Conservation (phyloP, 92 coral and sea anemone genomes). For the Porites lobata region DNA sequence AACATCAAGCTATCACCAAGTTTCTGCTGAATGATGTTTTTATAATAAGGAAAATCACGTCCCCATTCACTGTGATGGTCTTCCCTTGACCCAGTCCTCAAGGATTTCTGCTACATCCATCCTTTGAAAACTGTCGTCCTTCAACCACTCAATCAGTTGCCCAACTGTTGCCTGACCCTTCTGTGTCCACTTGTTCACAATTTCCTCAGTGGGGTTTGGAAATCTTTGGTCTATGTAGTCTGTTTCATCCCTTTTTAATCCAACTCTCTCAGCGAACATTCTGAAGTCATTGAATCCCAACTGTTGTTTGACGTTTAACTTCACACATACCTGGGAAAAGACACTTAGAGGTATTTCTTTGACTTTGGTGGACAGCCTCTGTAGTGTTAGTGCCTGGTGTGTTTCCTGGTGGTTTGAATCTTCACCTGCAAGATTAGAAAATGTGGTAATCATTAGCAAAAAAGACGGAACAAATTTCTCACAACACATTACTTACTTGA, state of each 20-base stretch:
- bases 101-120: constrained; percentile 41
- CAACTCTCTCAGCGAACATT: constrained; percentile 54
- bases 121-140: constrained; percentile 16
- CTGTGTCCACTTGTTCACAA: constrained; percentile 41
- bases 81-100: constrained; percentile 39
- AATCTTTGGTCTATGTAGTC: constrained; percentile 7
- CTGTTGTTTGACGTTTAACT: not conserved
- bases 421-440: not conserved
- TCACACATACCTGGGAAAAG: not conserved
- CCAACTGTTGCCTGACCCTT: constrained; percentile 44
- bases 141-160: constrained; percentile 41
- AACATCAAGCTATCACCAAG: not conserved
- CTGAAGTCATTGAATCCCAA: constrained; percentile 43
- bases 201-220: constrained; percentile 33
- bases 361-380: constrained; percentile 6
- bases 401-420: not conserved
- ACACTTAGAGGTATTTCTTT: not conserved
- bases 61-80: not conserved
- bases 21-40: not conserved
- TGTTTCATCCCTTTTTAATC: constrained; percentile 17
- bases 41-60: not conserved
- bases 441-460: too few species aligned
- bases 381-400: not conserved
- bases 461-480: too few species aligned
- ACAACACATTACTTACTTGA: too few species aligned